Base-by-base conservation (phyloP, 30 jellyfish, hydroid and myxozoan genomes). In the Mastigias papua region DNA sequence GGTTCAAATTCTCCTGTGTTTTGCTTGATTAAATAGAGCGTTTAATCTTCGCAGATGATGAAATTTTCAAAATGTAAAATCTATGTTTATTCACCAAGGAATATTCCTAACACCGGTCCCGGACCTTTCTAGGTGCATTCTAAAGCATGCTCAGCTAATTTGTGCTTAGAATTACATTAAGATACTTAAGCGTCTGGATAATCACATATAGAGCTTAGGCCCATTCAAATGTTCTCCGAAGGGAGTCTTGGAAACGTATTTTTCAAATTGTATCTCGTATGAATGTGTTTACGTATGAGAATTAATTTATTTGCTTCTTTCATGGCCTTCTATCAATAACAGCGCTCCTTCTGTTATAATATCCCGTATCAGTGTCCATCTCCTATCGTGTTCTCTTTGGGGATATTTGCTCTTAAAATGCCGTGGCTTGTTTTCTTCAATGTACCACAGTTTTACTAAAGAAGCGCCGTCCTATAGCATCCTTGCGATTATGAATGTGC, bases 261-360 rank as follows among this genome's bases (percentile, higher is more conserved):
- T 80, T 62, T 61, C 33, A n/a, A 27, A 13, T 23, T 32, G 22
- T 34, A 72, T 62, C 83, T 35, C 72, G 83, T 75, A 54, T 31
- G 54, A 48, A 37, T 73, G 69, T 85, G 94, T 85, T 85, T 85
- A 61, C 94, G 87, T 70, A 71, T 57, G 82, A 85, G 73, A 85
- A 65, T 60, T 37, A 85, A 60, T 73, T 85, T 69, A 21, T 65
- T 37, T 34, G 87, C 78, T 34, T 49, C 28, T 26, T 33, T 72
- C 34, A 32, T 58, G 33, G 19, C 48, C 62, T 67, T 34, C 69
- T 42, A 65, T 85, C 20, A 15, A 48, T 33, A 57, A 73, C 94
- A 85, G 88, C 87, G 74, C 75, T 31, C 29, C 51, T 51, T 42
- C 75, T 71, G 22, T 75, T 85, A 83, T 85, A 88, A 85, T 85